Conservation (phyloP, 2,888 invertebrate genomes). For the Phytoseiulus persimilis region DNA sequence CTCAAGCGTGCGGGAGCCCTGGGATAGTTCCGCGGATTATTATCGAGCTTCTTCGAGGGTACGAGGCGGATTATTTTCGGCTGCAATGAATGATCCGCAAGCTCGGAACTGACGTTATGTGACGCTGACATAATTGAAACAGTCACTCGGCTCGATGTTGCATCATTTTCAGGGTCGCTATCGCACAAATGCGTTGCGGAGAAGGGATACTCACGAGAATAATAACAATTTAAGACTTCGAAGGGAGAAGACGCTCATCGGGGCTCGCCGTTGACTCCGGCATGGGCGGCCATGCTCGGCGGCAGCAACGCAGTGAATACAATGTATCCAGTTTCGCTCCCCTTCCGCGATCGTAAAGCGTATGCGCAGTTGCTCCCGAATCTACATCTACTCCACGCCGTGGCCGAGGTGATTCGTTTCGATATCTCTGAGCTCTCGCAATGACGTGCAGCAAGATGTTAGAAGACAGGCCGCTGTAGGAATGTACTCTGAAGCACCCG, state of each 20-base stretch:
- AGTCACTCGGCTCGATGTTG: background rate
- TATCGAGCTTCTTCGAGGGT: background rate
- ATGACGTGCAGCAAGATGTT: no score
- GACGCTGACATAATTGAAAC: constrained; percentile 5
- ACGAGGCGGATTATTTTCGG: background rate
- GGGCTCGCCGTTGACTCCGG: background rate
- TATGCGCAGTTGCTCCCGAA: background rate
- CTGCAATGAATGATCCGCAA: background rate
- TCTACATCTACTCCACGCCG: no score
- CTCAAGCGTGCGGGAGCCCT: no score
- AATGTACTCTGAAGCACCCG: no score
- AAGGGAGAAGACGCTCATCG: background rate
- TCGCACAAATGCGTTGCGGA: background rate
- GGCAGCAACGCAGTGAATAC: background rate
- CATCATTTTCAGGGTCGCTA: background rate
- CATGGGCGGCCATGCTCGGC: no score
- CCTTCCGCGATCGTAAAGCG: background rate
- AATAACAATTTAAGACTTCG: background rate
- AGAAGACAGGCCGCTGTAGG: no score
- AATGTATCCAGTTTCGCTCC: background rate
- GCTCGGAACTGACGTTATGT: background rate
- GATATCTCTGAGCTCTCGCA: no score
- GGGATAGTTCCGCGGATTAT: no score
- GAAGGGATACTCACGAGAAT: background rate
- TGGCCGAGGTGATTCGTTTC: no score